These are phyloP conservation scores for Silurus lanzhouensis DNA, from an alignment of 2,797 vertebrate species.

Conservation along the genomic window DNA sequence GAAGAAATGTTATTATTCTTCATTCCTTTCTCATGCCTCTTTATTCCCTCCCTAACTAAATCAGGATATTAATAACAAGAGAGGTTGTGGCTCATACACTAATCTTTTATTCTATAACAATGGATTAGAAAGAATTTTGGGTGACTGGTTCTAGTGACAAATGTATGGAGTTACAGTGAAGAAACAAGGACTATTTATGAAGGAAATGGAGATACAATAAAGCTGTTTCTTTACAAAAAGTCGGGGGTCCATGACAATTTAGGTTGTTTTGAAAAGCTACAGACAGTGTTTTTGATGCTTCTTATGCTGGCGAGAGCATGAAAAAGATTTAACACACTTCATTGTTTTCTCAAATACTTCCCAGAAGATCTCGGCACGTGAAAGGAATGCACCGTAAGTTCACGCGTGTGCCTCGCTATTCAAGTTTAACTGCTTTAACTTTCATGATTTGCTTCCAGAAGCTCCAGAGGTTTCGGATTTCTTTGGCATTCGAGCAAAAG, in stretches of 20 bases:
- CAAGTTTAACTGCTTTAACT: slow-evolving; percentile 4
- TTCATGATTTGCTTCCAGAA: neutral
- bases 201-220: neutral
- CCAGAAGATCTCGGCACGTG: neutral
- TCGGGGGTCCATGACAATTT: neutral
- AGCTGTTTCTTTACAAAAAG: neutral
- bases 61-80: neutral
- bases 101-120: slow-evolving; percentile 42
- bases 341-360: neutral
- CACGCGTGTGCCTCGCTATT: neutral
- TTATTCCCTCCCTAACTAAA: neutral
- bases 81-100: slow-evolving; percentile 18
- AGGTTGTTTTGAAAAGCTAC: neutral
- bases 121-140: slow-evolving; percentile 35
- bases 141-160: slow-evolving; percentile 25
- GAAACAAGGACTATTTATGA: neutral
- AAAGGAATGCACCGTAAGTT: slow-evolving; percentile 1
- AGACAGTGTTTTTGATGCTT: neutral
- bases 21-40: slow-evolving; percentile 15
- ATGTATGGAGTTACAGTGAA: neutral
- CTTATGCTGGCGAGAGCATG: too few species aligned
- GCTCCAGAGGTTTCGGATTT: neutral
- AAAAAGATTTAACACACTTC: neutral
- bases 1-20: slow-evolving; percentile 7
- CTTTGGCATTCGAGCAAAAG: too few species aligned